phyloP scores from a whole-genome alignment of 2,797 vertebrate species.

The Phaenicophaeus curvirostris region DNA sequence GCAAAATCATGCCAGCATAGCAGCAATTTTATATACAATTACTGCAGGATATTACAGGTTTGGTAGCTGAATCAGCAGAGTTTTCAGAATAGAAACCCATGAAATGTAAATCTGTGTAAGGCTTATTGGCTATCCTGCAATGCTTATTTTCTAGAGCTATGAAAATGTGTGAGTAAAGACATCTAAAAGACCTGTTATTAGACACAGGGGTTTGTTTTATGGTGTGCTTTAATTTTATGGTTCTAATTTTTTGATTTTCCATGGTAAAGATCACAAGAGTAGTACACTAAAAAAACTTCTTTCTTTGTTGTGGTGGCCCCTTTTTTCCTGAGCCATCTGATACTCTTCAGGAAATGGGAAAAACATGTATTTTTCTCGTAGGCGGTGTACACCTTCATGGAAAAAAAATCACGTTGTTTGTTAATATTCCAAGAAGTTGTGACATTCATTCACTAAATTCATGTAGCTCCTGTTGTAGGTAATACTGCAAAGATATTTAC shows the following conservation, averaged over 20 bases:
- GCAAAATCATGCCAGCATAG: conserved; percentile 17
- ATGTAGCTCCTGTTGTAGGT: not conserved
- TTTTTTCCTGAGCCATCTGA: not conserved
- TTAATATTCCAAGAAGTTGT: not conserved
- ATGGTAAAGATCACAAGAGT: not conserved
- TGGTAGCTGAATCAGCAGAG: conserved; percentile 58
- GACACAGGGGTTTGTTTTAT: not conserved
- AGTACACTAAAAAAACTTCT: not conserved
- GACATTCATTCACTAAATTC: not conserved
- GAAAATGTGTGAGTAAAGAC: not conserved
- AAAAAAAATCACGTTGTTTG: not conserved
- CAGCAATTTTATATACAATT: conserved; percentile 34
- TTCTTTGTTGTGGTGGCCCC: not conserved
- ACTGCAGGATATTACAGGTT: conserved; percentile 41
- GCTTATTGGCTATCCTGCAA: not conserved
- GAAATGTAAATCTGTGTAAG: not conserved
- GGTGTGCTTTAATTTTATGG: not conserved
- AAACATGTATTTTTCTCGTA: not conserved
- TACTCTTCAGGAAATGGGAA: not conserved
- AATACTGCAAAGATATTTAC: not conserved
- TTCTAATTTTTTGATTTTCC: not conserved
- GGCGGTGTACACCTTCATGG: not conserved
- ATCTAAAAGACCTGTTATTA: not conserved
- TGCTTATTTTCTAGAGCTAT: not conserved
- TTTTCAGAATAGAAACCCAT: conserved; percentile 21